phyloP scores from a whole-genome alignment of 2,888 invertebrate genomes.

The Entomobrya proxima region DNA sequence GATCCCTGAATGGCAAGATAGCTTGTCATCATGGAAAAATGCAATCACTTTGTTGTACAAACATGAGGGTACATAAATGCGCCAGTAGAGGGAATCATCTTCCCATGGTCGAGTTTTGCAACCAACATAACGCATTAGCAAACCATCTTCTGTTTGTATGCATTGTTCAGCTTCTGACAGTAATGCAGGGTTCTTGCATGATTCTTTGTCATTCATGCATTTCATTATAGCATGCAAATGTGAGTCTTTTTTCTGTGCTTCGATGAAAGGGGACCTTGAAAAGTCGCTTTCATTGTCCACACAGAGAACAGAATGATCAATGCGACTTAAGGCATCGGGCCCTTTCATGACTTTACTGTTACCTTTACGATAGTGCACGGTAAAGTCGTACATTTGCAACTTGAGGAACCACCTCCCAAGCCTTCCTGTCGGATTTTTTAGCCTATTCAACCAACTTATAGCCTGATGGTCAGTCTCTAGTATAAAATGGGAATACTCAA shows the following conservation, averaged over 20 bases:
- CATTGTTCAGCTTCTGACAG: background rate
- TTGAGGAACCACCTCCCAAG: slow-evolving; percentile 78
- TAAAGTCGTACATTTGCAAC: slow-evolving; percentile 77
- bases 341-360: background rate
- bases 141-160: slow-evolving; percentile 20
- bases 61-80: slow-evolving; percentile 55
- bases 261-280: no score
- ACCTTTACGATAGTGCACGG: slow-evolving; percentile 77
- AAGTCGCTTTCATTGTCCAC: no score
- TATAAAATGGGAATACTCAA: slow-evolving; percentile 77
- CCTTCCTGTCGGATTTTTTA: slow-evolving; percentile 77
- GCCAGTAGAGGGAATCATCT: slow-evolving; percentile 43
- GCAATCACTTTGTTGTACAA: slow-evolving; percentile 33
- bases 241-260: slow-evolving; percentile 51
- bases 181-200: background rate
- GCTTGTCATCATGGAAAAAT: slow-evolving; percentile 46
- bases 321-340: background rate
- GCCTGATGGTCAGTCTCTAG: slow-evolving; percentile 78
- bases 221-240: slow-evolving; percentile 30
- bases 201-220: slow-evolving; percentile 12
- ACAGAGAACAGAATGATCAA: no score
- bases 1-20: slow-evolving; percentile 65
- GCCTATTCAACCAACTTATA: slow-evolving; percentile 78
- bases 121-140: slow-evolving; percentile 47
- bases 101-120: slow-evolving; percentile 61